Conservation (phyloP, 2,888 invertebrate genomes). For the Xestia c-nigrum region DNA sequence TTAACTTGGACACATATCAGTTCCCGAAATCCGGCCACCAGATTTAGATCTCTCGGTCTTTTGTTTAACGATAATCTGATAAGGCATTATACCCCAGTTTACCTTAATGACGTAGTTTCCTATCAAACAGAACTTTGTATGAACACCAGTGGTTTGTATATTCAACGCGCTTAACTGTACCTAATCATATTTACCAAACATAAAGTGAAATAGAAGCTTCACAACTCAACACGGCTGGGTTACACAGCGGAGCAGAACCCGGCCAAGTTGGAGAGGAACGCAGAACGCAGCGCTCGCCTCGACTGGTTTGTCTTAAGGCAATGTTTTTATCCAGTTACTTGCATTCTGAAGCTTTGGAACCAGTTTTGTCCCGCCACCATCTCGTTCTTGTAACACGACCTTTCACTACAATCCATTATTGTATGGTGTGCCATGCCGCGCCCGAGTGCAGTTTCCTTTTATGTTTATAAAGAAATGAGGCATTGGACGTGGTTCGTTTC, state of each 20-base stretch:
- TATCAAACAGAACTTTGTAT: not conserved
- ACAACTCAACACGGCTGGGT: constrained; percentile 41
- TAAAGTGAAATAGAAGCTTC: constrained; percentile 6
- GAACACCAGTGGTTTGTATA: constrained; percentile 5
- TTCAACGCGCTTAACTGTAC: constrained; percentile 23
- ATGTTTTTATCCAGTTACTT: constrained; percentile 90
- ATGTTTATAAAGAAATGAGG: constrained; percentile 66
- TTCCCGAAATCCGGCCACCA: not conserved
- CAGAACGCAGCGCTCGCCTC: constrained; percentile 71
- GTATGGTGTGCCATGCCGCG: constrained; percentile 75
- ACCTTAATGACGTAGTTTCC: not conserved
- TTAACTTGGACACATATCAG: not conserved
- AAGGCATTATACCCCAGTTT: not conserved
- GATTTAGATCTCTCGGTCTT: constrained; percentile 1
- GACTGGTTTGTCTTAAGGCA: constrained; percentile 87
- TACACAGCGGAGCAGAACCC: constrained; percentile 58
- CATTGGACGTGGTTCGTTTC: constrained; percentile 71
- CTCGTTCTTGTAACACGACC: constrained; percentile 83
- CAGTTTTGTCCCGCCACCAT: constrained; percentile 85
- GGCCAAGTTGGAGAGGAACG: constrained; percentile 72
- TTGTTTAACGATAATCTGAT: constrained; percentile 2
- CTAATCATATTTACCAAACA: constrained; percentile 33
- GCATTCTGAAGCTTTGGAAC: constrained; percentile 89
- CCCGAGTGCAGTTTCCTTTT: constrained; percentile 62
- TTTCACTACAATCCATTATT: constrained; percentile 86